Percentiles rank a stretch among this genome's conserved stretches.
Conservation (phyloP, 2,113 vertebrate species). For the Psittacula cyanocephala region DNA sequence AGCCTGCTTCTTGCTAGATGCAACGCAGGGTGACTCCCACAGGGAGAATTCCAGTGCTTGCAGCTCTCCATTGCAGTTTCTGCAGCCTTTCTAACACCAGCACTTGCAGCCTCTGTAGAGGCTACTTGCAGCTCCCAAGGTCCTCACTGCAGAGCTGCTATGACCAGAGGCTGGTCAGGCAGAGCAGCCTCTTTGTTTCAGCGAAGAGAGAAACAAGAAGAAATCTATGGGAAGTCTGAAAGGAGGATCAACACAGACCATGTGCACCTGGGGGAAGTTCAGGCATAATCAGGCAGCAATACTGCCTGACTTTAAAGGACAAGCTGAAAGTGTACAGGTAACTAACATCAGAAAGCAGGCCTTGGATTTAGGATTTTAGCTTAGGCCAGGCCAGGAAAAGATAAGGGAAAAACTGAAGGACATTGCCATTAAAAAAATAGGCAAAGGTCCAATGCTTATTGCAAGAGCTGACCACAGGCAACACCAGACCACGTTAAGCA, state of each 20-base stretch:
- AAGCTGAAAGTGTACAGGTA: not conserved
- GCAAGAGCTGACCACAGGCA: not conserved
- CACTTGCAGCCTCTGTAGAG: not conserved
- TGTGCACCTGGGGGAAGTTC: not conserved
- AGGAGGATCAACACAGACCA: not conserved
- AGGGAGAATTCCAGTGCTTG: not conserved
- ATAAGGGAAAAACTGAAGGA: not conserved
- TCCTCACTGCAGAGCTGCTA: not conserved
- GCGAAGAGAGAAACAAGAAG: not conserved
- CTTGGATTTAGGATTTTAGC: not conserved
- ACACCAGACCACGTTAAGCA: not conserved
- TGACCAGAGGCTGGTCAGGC: not conserved
- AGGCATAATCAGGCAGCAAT: not conserved
- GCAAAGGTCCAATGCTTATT: not conserved
- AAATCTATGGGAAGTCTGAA: not conserved
- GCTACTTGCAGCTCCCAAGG: not conserved
- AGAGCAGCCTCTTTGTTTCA: not conserved
- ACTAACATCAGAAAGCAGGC: not conserved
- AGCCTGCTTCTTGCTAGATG: not conserved
- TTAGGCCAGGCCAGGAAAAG: not conserved
- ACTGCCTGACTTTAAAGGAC: not conserved
- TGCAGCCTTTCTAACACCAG: not conserved
- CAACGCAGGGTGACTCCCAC: not conserved
- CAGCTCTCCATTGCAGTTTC: not conserved
- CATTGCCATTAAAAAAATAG: not conserved